Percentiles rank a stretch among this genome's conserved stretches.
Evolutionary conservation across 2,888 invertebrate species (phyloP).

Genomic region (Epinotia ramella): DNA sequence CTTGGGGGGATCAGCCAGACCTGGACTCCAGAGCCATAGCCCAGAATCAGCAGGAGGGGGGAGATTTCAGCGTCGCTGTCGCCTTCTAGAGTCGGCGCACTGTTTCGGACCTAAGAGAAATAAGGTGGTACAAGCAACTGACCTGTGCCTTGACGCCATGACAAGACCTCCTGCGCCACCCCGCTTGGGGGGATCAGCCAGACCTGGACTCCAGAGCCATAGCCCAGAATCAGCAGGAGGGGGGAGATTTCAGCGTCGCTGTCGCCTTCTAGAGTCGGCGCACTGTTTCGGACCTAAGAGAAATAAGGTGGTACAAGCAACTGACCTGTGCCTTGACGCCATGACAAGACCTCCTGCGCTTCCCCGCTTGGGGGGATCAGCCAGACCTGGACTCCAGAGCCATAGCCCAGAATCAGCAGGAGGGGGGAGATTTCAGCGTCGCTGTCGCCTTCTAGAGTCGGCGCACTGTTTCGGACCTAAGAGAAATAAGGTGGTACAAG

Average conservation of each 20-base stretch:
- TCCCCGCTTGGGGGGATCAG: constrained; percentile 95
- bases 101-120: constrained; percentile 88
- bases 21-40: constrained; percentile 84
- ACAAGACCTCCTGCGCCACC: constrained; percentile 97
- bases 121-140: background rate
- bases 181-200: constrained; percentile 95
- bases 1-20: constrained; percentile 91
- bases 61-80: constrained; percentile 89
- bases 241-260: constrained; percentile 90
- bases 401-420: constrained; percentile 91
- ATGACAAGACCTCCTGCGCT: constrained; percentile 97
- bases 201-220: constrained; percentile 86
- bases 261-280: constrained; percentile 89
- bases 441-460: constrained; percentile 88
- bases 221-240: constrained; percentile 92
- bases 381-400: constrained; percentile 90
- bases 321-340: constrained; percentile 92
- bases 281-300: constrained; percentile 92
- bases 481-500: background rate
- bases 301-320: background rate
- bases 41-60: constrained; percentile 94
- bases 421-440: constrained; percentile 91
- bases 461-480: constrained; percentile 94
- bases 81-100: constrained; percentile 90
- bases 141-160: constrained; percentile 94